These are phyloP conservation scores for Streblospio benedicti DNA, from an alignment of 1,140 invertebrate species.

Conservation along the genomic window DNA sequence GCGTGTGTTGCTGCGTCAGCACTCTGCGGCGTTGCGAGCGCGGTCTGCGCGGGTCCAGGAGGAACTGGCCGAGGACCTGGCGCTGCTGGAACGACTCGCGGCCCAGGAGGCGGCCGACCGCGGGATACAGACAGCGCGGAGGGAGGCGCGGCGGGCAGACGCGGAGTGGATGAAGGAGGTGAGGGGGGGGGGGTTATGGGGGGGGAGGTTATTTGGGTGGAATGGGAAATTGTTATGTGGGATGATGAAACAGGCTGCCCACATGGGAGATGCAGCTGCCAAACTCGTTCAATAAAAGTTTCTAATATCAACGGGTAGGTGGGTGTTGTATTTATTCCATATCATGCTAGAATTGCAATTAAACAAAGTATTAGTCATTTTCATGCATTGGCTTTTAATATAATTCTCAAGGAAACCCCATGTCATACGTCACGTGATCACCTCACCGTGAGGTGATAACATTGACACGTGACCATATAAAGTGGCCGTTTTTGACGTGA, in stretches of 20 bases:
- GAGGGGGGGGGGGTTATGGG: neutral
- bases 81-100: slow-evolving; percentile 34
- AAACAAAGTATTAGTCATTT: neutral
- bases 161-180: slow-evolving; percentile 46
- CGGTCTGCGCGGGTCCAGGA: slow-evolving; percentile 39
- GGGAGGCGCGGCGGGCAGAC: slow-evolving; percentile 39
- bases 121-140: slow-evolving; percentile 31
- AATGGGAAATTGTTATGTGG: neutral
- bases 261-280: neutral
- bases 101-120: slow-evolving; percentile 34
- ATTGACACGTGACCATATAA: too few relatives aligned
- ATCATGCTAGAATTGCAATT: neutral
- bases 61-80: slow-evolving; percentile 42
- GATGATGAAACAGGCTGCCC: neutral
- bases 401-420: too few relatives aligned
- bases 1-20: slow-evolving; percentile 40
- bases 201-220: neutral
- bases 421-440: too few relatives aligned
- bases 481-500: too few relatives aligned
- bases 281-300: neutral
- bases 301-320: neutral
- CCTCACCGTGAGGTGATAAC: too few relatives aligned
- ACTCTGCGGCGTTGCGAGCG: slow-evolving; percentile 42
- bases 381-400: too few relatives aligned
- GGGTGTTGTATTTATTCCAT: neutral